These are phyloP conservation scores for Adelges cooleyi DNA, from an alignment of 1,140 invertebrate species.

Conservation along the genomic window DNA sequence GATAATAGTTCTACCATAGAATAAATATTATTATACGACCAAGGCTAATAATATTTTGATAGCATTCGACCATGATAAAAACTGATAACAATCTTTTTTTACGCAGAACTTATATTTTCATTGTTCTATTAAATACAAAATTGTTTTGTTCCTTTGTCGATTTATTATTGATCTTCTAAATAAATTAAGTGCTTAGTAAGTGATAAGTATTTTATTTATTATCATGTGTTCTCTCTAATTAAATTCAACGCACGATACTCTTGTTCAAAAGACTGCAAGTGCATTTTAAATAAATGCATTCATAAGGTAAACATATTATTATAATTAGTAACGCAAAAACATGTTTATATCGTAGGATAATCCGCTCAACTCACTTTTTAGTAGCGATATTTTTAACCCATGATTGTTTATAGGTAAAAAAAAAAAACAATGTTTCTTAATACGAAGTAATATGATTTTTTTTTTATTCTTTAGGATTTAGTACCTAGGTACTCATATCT, in stretches of 20 bases:
- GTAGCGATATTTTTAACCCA: background rate
- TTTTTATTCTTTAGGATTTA: background rate
- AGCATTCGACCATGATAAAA: constrained; percentile 3
- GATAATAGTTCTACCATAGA: too few species aligned
- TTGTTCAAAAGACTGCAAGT: background rate
- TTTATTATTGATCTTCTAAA: background rate
- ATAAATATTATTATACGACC: too few species aligned
- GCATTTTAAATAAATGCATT: background rate
- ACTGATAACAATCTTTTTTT: constrained; percentile 14
- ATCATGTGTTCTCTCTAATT: background rate
- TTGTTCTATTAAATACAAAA: constrained; percentile 14
- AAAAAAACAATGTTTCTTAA: background rate
- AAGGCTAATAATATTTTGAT: background rate
- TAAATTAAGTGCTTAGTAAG: background rate
- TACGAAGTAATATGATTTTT: background rate
- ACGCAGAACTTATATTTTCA: constrained; percentile 18
- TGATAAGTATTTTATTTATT: background rate
- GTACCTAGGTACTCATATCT: too few species aligned
- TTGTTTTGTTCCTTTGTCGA: constrained; percentile 7
- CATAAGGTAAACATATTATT: constrained; percentile 12
- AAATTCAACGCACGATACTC: background rate
- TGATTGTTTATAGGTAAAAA: constrained; percentile 9
- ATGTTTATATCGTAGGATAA: too few species aligned
- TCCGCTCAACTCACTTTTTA: background rate
- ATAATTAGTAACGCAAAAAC: too few species aligned